Evolutionary conservation across 1,140 invertebrate genomes (phyloP).

Genomic region (Paralvinella palmiformis): DNA sequence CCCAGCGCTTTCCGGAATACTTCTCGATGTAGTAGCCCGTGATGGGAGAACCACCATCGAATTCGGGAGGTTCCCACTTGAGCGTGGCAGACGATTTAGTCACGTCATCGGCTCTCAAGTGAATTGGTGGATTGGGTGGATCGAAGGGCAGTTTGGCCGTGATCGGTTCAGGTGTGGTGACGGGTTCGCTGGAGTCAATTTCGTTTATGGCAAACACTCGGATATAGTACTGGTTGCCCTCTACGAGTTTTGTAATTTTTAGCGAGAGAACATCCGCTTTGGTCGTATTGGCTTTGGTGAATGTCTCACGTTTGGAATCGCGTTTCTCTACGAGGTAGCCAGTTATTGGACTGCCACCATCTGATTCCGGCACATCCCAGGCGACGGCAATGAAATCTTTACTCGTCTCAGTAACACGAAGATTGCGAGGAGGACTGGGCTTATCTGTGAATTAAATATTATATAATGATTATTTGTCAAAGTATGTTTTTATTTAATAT

Average conservation of each 20-base stretch:
- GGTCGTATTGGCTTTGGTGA: constrained; percentile 53
- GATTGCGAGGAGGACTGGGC: constrained; percentile 65
- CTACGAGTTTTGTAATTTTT: constrained; percentile 68
- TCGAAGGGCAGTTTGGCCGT: constrained; percentile 90
- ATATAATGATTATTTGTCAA: too few relatives aligned
- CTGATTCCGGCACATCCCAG: constrained; percentile 84
- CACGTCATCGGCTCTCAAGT: constrained; percentile 15
- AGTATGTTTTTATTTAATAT: too few relatives aligned
- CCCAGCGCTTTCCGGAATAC: constrained; percentile 69
- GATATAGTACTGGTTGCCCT: constrained; percentile 81
- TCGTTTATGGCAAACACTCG: constrained; percentile 93
- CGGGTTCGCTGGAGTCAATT: constrained; percentile 85
- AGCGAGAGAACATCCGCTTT: constrained; percentile 55
- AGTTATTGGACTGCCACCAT: constrained; percentile 88
- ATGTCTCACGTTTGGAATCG: constrained; percentile 62
- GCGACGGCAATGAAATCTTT: constrained; percentile 80
- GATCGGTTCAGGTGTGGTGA: constrained; percentile 81
- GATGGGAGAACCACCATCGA: constrained; percentile 90
- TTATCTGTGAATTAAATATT: constrained; percentile 12
- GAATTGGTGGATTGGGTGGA: constrained; percentile 28
- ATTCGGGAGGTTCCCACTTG: constrained; percentile 78
- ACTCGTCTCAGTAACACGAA: constrained; percentile 67
- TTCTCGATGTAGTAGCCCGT: constrained; percentile 95
- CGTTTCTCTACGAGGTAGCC: constrained; percentile 52
- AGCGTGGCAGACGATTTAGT: constrained; percentile 63